Conservation (phyloP, 23 tunicate genomes). For the Phallusia fumigata region DNA sequence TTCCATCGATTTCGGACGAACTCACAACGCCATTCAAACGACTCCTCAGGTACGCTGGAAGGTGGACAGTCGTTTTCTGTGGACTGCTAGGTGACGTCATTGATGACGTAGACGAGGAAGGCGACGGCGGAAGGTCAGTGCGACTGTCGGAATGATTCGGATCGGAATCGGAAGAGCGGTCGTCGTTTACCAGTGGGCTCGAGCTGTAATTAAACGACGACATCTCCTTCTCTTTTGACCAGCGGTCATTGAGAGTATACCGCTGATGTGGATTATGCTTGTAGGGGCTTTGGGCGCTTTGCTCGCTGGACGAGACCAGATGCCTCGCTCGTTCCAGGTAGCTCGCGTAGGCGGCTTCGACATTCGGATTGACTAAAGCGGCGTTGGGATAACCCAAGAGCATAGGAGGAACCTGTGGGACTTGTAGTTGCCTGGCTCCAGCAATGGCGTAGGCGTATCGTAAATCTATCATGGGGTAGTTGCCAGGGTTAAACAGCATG, state of each 20-base stretch:
- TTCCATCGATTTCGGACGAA: constrained; percentile 1
- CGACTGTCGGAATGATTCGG: not conserved
- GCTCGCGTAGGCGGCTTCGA: constrained; percentile 1
- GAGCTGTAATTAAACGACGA: not conserved
- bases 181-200: not conserved
- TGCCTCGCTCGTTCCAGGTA: constrained; percentile 2
- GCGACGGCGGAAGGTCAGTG: constrained; percentile 33
- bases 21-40: constrained; percentile 23
- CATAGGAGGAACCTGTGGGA: constrained; percentile 19
- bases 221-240: constrained; percentile 9
- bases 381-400: constrained; percentile 1
- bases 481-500: not conserved
- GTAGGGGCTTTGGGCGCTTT: not conserved
- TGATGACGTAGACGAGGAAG: constrained; percentile 28
- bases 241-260: not conserved
- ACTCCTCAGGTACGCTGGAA: constrained; percentile 59
- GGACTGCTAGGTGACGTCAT: constrained; percentile 22
- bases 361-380: not conserved
- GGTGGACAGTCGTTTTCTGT: constrained; percentile 28
- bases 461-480: constrained; percentile 31
- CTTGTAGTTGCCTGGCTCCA: constrained; percentile 13
- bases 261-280: not conserved
- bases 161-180: not conserved
- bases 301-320: not conserved
- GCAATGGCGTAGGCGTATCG: constrained; percentile 36